Base-by-base conservation (phyloP, 2,113 vertebrate genomes). In the Gallinago jamesoni region DNA sequence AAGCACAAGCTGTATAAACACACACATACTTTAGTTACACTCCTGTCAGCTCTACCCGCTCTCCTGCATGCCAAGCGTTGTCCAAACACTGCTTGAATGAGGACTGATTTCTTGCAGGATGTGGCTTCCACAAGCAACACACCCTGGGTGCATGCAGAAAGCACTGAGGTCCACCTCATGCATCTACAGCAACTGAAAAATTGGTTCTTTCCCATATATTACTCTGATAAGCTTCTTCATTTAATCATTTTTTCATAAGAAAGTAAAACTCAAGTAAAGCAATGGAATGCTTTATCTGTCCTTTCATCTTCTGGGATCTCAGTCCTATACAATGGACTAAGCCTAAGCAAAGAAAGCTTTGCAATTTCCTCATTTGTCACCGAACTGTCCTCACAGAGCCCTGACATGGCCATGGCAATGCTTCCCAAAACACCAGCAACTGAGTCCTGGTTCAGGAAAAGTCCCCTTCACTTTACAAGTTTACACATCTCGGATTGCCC, bases 361-460 rank as follows among this genome's bases (percentile, higher is more conserved):
- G 39, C 28, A 48, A 24, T 62, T 86, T 47, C 30, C 16, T 45
- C 20, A 31, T 52, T 30, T 37, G 28, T 64, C 25, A 11, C 19
- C 48, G 25, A 90, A 10, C 41, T 15, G 12, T 52, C 75, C 43
- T 80, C 50, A 37, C 10, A 59, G 53, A 88, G 20, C 28, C 17
- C 24, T 79, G 64, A 31, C 3, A 13, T 7, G 25, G 56, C 28
- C 60, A 45, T 0, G 0, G 30, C 21, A 31, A 22, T 7, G 30
- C 37, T 88, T 79, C 28, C 33, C 56, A 70, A 45, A 64, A 9
- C 8, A 84, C 33, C 45, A 19, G 33, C 33, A 33, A 13, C 30
- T 14, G 39, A 89, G 23, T 31, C 52, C 23, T 4, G 6, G 3
- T 12, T 76, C 14, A 39, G 63, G 17, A 37, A 60, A 69, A 64